Conservation (phyloP, 2,888 invertebrate species). For the Erebia epiphron region DNA sequence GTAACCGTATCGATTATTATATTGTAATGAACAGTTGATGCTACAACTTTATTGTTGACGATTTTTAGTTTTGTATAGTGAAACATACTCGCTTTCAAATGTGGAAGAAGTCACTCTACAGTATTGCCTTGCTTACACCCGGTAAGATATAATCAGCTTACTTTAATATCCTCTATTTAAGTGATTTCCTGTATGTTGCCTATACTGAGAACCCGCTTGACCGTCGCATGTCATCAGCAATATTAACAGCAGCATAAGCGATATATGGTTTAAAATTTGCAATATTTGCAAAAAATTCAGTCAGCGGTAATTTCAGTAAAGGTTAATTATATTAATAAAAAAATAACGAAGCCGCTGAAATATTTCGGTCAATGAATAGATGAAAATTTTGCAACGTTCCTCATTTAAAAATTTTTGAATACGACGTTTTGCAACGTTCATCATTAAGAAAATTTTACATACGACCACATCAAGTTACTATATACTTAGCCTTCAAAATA, state of each 20-base stretch:
- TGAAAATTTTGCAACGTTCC: constrained; percentile 4
- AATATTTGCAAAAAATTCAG: constrained; percentile 15
- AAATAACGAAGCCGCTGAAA: constrained; percentile 73
- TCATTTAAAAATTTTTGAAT: background rate
- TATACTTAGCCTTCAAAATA: background rate
- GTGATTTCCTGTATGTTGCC: constrained; percentile 73
- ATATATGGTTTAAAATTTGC: background rate
- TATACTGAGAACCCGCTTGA: constrained; percentile 71
- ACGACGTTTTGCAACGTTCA: constrained; percentile 3
- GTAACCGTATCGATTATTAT: constrained; percentile 66
- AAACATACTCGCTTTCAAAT: constrained; percentile 81
- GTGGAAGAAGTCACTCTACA: constrained; percentile 83
- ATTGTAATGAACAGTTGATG: constrained; percentile 77
- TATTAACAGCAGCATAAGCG: constrained; percentile 24
- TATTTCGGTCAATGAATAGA: constrained; percentile 65
- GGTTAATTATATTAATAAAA: constrained; percentile 61
- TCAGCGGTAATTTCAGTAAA: constrained; percentile 69
- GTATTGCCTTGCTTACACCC: constrained; percentile 82
- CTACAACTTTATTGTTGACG: constrained; percentile 77
- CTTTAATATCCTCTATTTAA: constrained; percentile 81
- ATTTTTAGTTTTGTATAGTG: constrained; percentile 82
- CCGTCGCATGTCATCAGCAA: constrained; percentile 37
- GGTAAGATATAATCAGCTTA: constrained; percentile 83
- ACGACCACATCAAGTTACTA: background rate
- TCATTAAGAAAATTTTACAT: background rate